Percentiles rank a stretch among this genome's conserved stretches.
Evolutionary conservation across 2,888 invertebrate species (phyloP).

Genomic region (Elegia similella): DNA sequence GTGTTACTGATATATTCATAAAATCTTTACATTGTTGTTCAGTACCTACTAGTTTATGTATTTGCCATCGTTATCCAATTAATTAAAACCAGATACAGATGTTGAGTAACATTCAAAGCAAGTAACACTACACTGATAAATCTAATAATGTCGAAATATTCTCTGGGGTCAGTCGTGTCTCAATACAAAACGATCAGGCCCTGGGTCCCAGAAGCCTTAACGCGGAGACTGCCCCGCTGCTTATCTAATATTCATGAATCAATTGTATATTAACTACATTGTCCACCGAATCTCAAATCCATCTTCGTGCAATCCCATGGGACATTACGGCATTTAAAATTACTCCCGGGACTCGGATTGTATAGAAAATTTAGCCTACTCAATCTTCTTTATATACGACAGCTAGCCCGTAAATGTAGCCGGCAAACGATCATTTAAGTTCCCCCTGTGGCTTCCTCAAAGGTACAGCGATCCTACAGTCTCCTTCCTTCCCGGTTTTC

Average conservation of each 20-base stretch:
- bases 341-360: not conserved
- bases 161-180: constrained; percentile 32
- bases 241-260: constrained; percentile 49
- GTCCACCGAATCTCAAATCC: constrained; percentile 21
- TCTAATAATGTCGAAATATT: constrained; percentile 44
- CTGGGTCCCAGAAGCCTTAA: constrained; percentile 31
- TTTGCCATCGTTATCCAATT: not conserved
- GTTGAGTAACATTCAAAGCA: too few species aligned
- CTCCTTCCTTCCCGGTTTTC: constrained; percentile 30
- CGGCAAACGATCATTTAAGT: constrained; percentile 29
- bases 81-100: not conserved
- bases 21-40: too few species aligned
- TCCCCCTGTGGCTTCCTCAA: constrained; percentile 26
- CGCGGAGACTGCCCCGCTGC: constrained; percentile 26
- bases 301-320: constrained; percentile 1
- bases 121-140: constrained; percentile 32
- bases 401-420: constrained; percentile 22
- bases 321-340: constrained; percentile 15
- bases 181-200: constrained; percentile 31
- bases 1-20: too few species aligned
- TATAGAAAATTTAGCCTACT: constrained; percentile 4
- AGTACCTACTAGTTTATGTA: too few species aligned
- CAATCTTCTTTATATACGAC: constrained; percentile 12
- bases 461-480: constrained; percentile 23
- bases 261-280: constrained; percentile 32